A percentile compares a stretch with the other conserved stretches of the same genome.
Evolutionary conservation across 2,888 invertebrate genomes (phyloP).

Genomic region (Caprella mutica): DNA sequence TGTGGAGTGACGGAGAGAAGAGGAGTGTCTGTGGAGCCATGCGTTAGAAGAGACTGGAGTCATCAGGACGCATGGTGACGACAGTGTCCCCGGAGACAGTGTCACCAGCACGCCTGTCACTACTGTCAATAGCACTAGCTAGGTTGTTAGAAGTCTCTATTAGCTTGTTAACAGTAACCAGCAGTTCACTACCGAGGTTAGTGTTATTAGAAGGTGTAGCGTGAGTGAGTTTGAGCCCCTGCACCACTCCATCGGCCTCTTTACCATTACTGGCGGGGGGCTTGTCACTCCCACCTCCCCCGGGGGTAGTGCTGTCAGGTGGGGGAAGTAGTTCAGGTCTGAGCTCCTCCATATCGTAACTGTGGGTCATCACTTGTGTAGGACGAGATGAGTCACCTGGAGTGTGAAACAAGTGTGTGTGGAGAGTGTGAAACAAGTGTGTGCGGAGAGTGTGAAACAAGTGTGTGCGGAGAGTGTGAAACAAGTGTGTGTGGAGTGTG

Average conservation of each 20-base stretch:
- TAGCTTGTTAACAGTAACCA: constrained; percentile 5
- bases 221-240: neutral
- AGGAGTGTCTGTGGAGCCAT: too few relatives aligned
- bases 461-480: too few relatives aligned
- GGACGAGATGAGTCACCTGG: constrained; percentile 28
- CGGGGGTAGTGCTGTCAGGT: neutral
- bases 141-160: neutral
- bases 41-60: too few relatives aligned
- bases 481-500: too few relatives aligned
- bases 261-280: neutral
- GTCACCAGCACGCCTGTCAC: too few relatives aligned
- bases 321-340: constrained; percentile 31
- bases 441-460: neutral
- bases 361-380: constrained; percentile 32
- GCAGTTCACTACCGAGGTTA: neutral
- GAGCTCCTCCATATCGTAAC: constrained; percentile 33
- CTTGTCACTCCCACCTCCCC: neutral
- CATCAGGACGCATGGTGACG: too few relatives aligned
- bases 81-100: too few relatives aligned
- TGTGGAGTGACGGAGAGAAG: too few relatives aligned
- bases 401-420: neutral
- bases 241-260: neutral
- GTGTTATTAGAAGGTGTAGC: neutral
- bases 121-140: neutral
- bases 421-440: neutral